phyloP scores from a whole-genome alignment of 1,140 invertebrate genomes.

The Aphaenogaster floridana region DNA sequence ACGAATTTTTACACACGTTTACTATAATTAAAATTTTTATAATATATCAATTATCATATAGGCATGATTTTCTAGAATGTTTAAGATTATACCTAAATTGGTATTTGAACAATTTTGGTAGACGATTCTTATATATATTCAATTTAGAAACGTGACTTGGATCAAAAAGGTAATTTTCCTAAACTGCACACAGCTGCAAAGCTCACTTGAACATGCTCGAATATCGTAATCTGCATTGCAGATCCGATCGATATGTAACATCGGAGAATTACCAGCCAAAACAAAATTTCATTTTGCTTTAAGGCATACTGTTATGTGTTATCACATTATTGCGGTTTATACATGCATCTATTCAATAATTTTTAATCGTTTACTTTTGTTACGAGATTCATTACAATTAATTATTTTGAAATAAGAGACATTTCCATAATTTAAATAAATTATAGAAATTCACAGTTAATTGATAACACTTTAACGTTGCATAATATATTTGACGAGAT shows the following conservation, averaged over 20 bases:
- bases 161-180: constrained; percentile 33
- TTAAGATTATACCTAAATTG: not conserved
- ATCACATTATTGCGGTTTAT: not conserved
- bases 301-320: constrained; percentile 18
- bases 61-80: not conserved
- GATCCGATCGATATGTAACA: constrained; percentile 62
- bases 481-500: constrained; percentile 29
- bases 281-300: constrained; percentile 62
- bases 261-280: constrained; percentile 67
- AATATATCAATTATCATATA: not conserved
- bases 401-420: constrained; percentile 17
- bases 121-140: not conserved
- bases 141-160: constrained; percentile 9
- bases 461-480: constrained; percentile 7
- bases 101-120: not conserved
- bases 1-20: not conserved
- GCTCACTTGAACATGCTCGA: constrained; percentile 64
- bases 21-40: not conserved
- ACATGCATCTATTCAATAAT: not conserved
- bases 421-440: not conserved
- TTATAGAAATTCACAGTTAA: not conserved
- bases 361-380: not conserved
- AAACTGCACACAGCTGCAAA: constrained; percentile 64
- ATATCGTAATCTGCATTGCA: constrained; percentile 72
- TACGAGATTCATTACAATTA: not conserved